Base-by-base conservation (phyloP, 2,113 vertebrate genomes). In the Thermophis baileyi region DNA sequence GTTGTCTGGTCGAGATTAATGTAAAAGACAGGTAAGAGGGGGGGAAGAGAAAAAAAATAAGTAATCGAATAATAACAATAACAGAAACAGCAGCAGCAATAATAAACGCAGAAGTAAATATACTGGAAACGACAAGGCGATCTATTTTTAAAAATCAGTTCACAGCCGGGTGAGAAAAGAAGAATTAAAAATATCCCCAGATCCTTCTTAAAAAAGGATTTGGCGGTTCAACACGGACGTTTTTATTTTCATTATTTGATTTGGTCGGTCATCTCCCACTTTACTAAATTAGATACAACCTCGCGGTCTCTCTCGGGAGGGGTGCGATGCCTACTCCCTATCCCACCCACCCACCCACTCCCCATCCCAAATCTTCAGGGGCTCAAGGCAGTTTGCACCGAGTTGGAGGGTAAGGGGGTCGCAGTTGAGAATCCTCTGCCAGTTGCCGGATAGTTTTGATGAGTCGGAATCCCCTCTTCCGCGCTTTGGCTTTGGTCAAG, bases 1-100 rank as follows among this genome's bases (percentile, higher is more conserved):
- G 85, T 40, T 50, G 47, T 74, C 49, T 95, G 90, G 92, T 30
- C 3, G 93, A 91, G 96, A 95, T 94, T 92, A 46, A 89, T 46
- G 95, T 90, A 94, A 51, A 35, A 94, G 90, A 91, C 93, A 92
- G 95, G 89, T 95, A 96, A 16, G 81, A 63, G 74, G 35, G 53
- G 4, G 47, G 47, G n/a, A n/a, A n/a, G n/a, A n/a, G 0, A 25
- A 25, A 25, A 25, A 74, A 93, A 94, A 95, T 51, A 95, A 95
- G 89, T 35, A 30, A 35, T 18, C 14, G 94, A 96, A 96, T 54
- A 2, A 27, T 44, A 20, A 22, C 7, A 40, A 18, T 74, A 35
- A 40, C 2, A 81, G 18, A 20, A 44, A 40, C 30, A 44, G 74
- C 35, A 22, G 18, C 74, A 81, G 3, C 7, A 44, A 18, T 6